These are phyloP conservation scores for Eublepharis macularius DNA, from an alignment of 2,113 vertebrate species.

Conservation along the genomic window DNA sequence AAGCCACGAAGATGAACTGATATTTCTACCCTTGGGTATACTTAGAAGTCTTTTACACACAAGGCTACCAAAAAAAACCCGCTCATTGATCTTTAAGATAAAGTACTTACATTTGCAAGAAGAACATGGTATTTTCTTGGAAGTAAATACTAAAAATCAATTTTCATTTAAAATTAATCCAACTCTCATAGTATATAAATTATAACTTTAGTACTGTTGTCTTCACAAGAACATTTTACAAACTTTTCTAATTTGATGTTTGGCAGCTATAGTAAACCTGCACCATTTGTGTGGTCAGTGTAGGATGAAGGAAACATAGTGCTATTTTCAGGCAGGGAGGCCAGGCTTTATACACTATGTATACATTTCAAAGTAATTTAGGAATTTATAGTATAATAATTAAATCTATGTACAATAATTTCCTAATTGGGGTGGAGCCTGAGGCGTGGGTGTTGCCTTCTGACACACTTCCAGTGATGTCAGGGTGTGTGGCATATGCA, in stretches of 20 bases:
- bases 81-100: not conserved
- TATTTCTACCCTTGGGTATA: not conserved
- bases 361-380: not conserved
- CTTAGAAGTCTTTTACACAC: not conserved
- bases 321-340: not conserved
- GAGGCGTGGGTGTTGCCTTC: too few species aligned
- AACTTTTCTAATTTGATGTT: too few species aligned
- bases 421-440: too few species aligned
- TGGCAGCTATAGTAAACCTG: too few species aligned
- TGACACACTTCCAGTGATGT: too few species aligned
- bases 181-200: not conserved
- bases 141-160: not conserved
- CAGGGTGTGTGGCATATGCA: too few species aligned
- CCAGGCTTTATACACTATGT: not conserved
- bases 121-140: too few species aligned
- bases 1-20: too few species aligned
- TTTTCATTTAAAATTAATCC: not conserved
- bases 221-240: too few species aligned
- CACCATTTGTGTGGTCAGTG: not conserved
- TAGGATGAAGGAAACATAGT: not conserved
- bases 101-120: not conserved
- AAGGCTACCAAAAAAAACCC: not conserved
- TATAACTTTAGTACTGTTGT: too few species aligned
- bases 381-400: not conserved
- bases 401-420: too few species aligned